Evolutionary conservation across 2,113 vertebrate species (phyloP).

Genomic region (Eulacestoma nigropectus): DNA sequence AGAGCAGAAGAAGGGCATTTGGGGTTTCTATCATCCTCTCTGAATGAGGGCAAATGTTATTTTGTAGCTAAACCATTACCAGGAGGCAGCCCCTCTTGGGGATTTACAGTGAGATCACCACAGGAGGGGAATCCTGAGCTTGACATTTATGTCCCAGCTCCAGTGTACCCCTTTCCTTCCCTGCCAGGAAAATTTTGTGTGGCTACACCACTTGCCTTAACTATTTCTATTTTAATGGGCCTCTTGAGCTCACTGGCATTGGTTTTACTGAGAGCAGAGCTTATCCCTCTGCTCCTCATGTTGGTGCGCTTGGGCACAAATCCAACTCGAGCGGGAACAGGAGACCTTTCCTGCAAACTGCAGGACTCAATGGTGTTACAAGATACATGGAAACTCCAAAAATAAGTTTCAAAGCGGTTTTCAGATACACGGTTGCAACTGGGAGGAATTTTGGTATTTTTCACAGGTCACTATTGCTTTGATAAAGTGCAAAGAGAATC

Average conservation of each 20-base stretch:
- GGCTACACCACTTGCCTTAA: not conserved
- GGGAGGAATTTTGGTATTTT: not conserved
- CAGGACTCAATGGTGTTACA: not conserved
- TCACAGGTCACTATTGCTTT: not conserved
- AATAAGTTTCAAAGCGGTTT: not conserved
- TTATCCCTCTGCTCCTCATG: not conserved
- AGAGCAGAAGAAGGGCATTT: not conserved
- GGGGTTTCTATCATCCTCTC: not conserved
- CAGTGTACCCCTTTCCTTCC: not conserved
- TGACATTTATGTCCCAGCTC: not conserved
- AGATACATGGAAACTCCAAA: not conserved
- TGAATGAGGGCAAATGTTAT: not conserved
- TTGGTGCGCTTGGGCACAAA: not conserved
- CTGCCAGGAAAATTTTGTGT: not conserved
- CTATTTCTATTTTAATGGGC: slow-evolving; percentile 19
- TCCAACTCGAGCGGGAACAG: not conserved
- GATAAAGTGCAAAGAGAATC: not conserved
- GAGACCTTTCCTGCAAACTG: not conserved
- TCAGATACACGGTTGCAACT: not conserved
- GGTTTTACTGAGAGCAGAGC: not conserved
- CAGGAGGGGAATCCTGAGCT: not conserved
- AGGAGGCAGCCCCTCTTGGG: not conserved
- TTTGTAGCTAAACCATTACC: not conserved
- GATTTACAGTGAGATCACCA: not conserved
- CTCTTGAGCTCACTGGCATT: slow-evolving; percentile 6